These are phyloP conservation scores for Caenorhabditis sinica DNA, from an alignment of 2,888 invertebrate genomes.

Conservation along the genomic window DNA sequence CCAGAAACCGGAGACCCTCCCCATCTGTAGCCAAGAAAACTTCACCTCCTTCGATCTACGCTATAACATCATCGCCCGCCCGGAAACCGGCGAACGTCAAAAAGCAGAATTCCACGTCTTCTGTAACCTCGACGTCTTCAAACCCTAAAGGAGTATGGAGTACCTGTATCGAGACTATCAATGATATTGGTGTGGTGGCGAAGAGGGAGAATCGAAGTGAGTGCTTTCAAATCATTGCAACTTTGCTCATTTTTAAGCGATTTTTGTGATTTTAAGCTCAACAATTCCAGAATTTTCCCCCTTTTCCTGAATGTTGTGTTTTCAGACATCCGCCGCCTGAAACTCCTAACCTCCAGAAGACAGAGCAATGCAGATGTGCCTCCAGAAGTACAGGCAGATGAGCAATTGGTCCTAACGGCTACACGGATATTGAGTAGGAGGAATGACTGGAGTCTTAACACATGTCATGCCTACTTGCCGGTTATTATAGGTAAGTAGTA, in stretches of 20 bases:
- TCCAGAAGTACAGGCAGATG: constrained; percentile 37
- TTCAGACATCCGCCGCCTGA: constrained; percentile 46
- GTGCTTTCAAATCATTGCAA: background rate
- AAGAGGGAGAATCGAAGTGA: constrained; percentile 44
- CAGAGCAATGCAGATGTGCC: constrained; percentile 16
- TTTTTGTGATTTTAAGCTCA: background rate
- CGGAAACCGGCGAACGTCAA: constrained; percentile 17
- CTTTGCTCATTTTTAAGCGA: background rate
- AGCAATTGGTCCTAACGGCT: constrained; percentile 42
- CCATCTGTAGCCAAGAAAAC: constrained; percentile 55
- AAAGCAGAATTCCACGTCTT: constrained; percentile 36
- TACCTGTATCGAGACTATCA: constrained; percentile 20
- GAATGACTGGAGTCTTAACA: constrained; percentile 56
- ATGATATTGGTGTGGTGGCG: constrained; percentile 26
- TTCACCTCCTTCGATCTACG: constrained; percentile 30
- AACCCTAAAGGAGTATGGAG: constrained; percentile 27
- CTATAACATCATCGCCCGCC: constrained; percentile 37
- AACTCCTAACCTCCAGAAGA: constrained; percentile 42
- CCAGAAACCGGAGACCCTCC: constrained; percentile 24
- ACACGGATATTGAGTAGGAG: constrained; percentile 34
- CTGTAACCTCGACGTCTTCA: constrained; percentile 29
- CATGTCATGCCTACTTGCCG: constrained; percentile 53
- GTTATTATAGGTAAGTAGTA: constrained; percentile 50
- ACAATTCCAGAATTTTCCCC: background rate
- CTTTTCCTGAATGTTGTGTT: background rate